Percentiles rank a stretch among this genome's conserved stretches.
phyloP scores from a whole-genome alignment of 2,888 invertebrate genomes.

The Phalera bucephala region DNA sequence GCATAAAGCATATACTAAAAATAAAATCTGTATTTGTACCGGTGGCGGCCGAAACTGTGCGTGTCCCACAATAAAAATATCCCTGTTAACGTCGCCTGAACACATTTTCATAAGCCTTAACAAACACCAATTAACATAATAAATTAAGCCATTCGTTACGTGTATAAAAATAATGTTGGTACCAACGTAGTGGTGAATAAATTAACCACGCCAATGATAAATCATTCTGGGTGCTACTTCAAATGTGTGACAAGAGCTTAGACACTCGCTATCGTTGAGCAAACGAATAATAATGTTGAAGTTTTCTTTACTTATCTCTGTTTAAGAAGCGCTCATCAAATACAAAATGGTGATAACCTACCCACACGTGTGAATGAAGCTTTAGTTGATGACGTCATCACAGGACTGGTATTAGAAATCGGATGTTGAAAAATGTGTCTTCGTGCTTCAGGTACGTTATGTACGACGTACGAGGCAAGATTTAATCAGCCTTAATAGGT shows the following conservation, averaged over 20 bases:
- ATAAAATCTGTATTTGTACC: background rate
- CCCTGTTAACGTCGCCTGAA: conserved; percentile 17
- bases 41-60: conserved; percentile 2
- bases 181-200: conserved; percentile 32
- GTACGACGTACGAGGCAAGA: no score
- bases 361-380: background rate
- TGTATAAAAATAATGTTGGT: conserved; percentile 44
- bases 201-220: conserved; percentile 38
- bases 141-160: conserved; percentile 48
- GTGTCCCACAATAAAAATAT: conserved; percentile 17
- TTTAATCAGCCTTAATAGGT: no score
- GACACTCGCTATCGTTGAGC: conserved; percentile 12
- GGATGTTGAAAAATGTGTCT: no score
- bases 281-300: conserved; percentile 4
- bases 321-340: conserved; percentile 2
- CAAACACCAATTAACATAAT: conserved; percentile 56
- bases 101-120: conserved; percentile 34
- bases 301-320: conserved; percentile 2
- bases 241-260: conserved; percentile 27
- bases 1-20: no score
- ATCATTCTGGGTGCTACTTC: conserved; percentile 31
- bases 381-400: background rate
- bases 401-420: no score
- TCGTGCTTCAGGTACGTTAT: no score
- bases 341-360: conserved; percentile 1